Base-by-base conservation (phyloP, 2,113 vertebrate species). In the Corydoras sp. region DNA sequence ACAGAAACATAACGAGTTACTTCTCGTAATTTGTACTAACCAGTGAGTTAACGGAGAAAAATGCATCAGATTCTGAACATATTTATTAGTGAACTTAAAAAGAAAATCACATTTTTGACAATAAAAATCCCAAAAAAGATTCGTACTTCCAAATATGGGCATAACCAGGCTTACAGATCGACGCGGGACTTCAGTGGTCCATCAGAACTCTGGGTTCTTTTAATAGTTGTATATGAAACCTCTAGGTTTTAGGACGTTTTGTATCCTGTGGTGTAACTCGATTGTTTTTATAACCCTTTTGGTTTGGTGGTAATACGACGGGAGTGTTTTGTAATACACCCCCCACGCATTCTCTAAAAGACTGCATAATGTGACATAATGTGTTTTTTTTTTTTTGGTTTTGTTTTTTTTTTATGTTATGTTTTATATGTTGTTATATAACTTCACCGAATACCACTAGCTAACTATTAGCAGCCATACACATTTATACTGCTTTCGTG, bases 371-470 rank as follows among this genome's bases (percentile, higher is more conserved):
- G 53, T 70, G 55, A 66, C 62, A n/a, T n/a, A n/a, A n/a, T n/a
- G n/a, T n/a, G n/a, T n/a, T n/a, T n/a, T n/a, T n/a, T n/a, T 24
- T 24, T 24, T 24, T 24, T 24, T 24, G 18, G 1, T 35, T 65
- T 56, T 62, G 18, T 58, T 35, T 13, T n/a, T n/a, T n/a, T 10
- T 18, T 60, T 12, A 18, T 43, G 11, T 14, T 30, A 59, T 62
- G 15, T 15, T 54, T 65, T 65, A 31, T 53, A 65, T 65, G 30
- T 35, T 67, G 18, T 67, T 55, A 24, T 68, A 31, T 68, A 68
- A 58, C 32, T 5, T 68, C 55, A 43, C 32, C 15, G 12, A 74
- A 58, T 74, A 74, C 68, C 76, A 78, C 72, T 78, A 74, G 53
- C 62, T 71, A 49, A 74, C 72, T 31, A 9, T 18, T 61, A 43